A percentile compares a stretch with the other conserved stretches of the same genome.
Conservation (phyloP, 1,140 invertebrate genomes). For the Megalopta genalis region DNA sequence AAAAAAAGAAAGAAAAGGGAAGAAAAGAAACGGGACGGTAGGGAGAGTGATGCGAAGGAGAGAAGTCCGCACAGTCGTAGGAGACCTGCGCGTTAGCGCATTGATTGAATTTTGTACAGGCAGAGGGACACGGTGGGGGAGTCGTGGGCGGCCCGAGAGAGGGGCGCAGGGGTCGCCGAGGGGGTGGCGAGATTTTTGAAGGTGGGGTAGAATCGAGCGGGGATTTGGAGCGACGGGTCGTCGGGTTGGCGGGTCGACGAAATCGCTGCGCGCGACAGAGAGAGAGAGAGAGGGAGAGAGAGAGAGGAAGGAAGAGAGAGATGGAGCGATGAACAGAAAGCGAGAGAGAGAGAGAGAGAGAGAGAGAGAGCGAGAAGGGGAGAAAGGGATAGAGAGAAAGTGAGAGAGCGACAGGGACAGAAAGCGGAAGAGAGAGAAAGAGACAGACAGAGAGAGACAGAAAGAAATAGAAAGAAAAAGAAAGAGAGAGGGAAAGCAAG, state of each 20-base stretch:
- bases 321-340: no score
- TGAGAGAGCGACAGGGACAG: no score
- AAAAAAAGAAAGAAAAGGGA: background rate
- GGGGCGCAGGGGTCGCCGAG: slow-evolving; percentile 4
- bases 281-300: background rate
- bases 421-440: no score
- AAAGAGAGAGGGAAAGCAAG: no score
- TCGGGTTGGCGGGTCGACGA: slow-evolving; percentile 17
- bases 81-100: slow-evolving; percentile 54
- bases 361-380: no score
- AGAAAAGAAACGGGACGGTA: background rate
- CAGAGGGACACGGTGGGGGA: background rate
- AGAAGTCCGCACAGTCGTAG: slow-evolving; percentile 40
- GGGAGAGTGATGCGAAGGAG: slow-evolving; percentile 19
- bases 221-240: slow-evolving; percentile 42
- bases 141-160: no score
- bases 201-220: slow-evolving; percentile 38
- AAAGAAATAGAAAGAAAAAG: no score
- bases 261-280: slow-evolving; percentile 36
- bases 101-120: slow-evolving; percentile 65
- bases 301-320: no score
- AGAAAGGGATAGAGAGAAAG: no score
- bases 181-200: slow-evolving; percentile 53
- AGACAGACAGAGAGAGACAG: no score
- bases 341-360: no score